Percentiles rank a stretch among this genome's conserved stretches.
Conservation (phyloP, 2,113 vertebrate genomes). For the Trichechus manatus region DNA sequence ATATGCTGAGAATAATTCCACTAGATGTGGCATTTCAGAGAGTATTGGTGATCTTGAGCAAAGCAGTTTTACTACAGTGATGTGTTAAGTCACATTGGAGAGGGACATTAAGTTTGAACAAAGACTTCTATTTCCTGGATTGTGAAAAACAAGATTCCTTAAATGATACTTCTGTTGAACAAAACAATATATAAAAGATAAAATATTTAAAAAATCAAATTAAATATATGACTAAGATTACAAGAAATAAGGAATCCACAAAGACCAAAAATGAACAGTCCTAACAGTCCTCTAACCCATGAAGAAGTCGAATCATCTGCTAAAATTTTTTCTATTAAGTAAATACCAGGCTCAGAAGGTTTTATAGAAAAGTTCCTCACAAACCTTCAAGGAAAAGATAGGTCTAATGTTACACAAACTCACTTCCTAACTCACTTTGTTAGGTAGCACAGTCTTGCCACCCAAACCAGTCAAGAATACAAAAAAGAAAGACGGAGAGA, state of each 20-base stretch:
- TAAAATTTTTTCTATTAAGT: background rate
- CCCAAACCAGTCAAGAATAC: background rate
- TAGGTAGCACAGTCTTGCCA: background rate
- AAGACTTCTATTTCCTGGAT: background rate
- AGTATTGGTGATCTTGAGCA: background rate
- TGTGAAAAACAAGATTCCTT: background rate
- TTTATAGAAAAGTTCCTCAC: background rate
- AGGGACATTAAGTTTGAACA: background rate
- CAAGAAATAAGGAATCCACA: background rate
- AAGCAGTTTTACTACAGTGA: background rate
- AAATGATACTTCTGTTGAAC: background rate
- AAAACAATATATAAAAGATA: background rate
- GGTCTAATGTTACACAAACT: no score
- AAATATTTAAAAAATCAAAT: background rate
- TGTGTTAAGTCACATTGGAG: background rate
- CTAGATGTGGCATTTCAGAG: slow-evolving; percentile 5
- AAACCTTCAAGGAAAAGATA: background rate
- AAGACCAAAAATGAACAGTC: background rate
- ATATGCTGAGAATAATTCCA: background rate
- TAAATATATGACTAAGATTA: background rate
- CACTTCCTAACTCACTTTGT: slow-evolving; percentile 9
- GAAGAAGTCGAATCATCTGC: background rate
- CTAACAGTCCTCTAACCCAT: background rate
- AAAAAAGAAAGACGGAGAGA: background rate
- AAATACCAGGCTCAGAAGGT: background rate